Evolutionary conservation across 2,113 vertebrate species (phyloP).

Genomic region (Tetraodon nigroviridis): DNA sequence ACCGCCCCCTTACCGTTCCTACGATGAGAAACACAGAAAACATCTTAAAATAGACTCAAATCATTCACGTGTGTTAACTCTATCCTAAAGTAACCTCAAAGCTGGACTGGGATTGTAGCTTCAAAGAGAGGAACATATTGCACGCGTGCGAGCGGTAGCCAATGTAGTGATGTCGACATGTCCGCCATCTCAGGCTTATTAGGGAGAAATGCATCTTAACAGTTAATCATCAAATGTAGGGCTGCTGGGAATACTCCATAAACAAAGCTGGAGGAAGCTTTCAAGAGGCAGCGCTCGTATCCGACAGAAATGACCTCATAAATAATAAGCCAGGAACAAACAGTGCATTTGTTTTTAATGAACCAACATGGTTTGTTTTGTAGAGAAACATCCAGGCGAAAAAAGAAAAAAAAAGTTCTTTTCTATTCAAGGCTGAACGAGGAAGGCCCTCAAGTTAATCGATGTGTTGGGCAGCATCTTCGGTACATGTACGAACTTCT

Average conservation of each 20-base stretch:
- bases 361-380: neutral
- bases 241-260: slow-evolving; percentile 11
- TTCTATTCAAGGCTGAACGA: too few species aligned
- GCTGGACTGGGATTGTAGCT: slow-evolving; percentile 20
- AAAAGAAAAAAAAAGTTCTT: too few species aligned
- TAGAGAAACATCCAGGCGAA: neutral
- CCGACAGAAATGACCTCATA: neutral
- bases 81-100: slow-evolving; percentile 21
- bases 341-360: slow-evolving; percentile 1
- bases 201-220: slow-evolving; percentile 10
- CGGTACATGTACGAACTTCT: too few species aligned
- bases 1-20: slow-evolving; percentile 27
- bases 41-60: slow-evolving; percentile 12
- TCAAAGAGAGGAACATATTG: slow-evolving; percentile 13
- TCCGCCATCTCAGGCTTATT: slow-evolving; percentile 13
- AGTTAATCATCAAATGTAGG: slow-evolving; percentile 22
- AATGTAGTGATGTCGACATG: neutral
- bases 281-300: neutral
- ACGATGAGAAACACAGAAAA: slow-evolving; percentile 21
- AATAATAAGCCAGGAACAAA: slow-evolving; percentile 14
- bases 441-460: too few species aligned
- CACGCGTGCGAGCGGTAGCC: slow-evolving; percentile 3
- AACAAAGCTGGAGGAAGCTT: slow-evolving; percentile 7
- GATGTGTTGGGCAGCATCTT: too few species aligned
- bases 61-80: slow-evolving; percentile 11